Base-by-base conservation (phyloP, 2,113 vertebrate genomes). In the Theristicus caerulescens region DNA sequence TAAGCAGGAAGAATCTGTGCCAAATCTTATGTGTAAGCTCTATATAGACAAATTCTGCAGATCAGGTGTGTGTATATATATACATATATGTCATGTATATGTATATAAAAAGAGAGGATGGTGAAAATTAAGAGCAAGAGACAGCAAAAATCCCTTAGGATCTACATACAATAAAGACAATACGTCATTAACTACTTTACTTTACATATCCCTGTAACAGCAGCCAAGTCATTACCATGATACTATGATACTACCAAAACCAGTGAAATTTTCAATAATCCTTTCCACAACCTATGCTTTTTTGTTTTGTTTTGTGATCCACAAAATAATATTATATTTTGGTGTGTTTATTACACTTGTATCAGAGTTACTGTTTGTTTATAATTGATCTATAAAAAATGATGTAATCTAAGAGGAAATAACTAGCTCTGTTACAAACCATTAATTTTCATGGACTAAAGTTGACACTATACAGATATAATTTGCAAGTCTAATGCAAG, bases 401-500 rank as follows among this genome's bases (percentile, higher is more conserved):
- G 3, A 96, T 86, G 40, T 86, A 69, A 79, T 69, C 42, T 90
- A 70, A 96, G 46, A 97, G 34, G 44, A 96, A 96, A 96, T 96
- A 95, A 78, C 88, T 87, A 96, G 10, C 47, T 92, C 11, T 27
- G 20, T 89, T 91, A 89, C 58, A 96, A 97, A 52, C 52, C 62
- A 93, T 97, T 97, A 91, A 95, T 97, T 96, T 97, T 96, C 58
- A 90, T 36, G 46, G 67, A 96, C 44, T 31, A 78, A 93, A 95
- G 64, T 26, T 96, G 90, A 93, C 64, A 92, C 13, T 89, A 29
- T 89, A 46, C 52, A 67, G 71, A 94, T 92, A 76, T 71, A 97
- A 97, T 97, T 97, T 98, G 36, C 65, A 97, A 97, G 74, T 95
- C 62, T 97, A 96, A 97, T 92, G 34, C 10, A 90, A 95, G 61